These are phyloP conservation scores for Sympetrum striolatum DNA, from an alignment of 2,888 invertebrate genomes.

Conservation along the genomic window DNA sequence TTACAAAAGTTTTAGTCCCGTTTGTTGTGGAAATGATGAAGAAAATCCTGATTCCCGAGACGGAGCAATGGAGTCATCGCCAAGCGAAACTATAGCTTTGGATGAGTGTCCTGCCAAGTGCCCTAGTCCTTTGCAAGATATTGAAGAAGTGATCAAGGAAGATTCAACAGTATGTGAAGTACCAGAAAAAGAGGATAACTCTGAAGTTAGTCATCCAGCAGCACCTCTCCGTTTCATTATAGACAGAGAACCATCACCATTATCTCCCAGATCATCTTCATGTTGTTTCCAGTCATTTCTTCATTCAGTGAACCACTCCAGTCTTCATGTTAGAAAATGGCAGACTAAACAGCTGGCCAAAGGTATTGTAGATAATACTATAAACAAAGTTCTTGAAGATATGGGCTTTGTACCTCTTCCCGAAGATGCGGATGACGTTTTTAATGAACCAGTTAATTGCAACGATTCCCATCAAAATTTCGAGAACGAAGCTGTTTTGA, in stretches of 20 bases:
- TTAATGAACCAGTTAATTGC: conserved; percentile 56
- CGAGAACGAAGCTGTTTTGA: conserved; percentile 75
- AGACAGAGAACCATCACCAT: conserved; percentile 3
- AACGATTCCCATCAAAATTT: conserved; percentile 62
- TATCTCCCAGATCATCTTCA: background rate
- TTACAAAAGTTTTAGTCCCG: conserved; percentile 18
- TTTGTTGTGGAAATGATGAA: conserved; percentile 26
- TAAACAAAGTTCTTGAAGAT: conserved; percentile 71
- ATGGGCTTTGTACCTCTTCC: conserved; percentile 64
- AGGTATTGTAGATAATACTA: conserved; percentile 73
- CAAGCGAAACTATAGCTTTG: background rate
- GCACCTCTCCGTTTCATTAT: conserved; percentile 2
- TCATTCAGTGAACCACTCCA: conserved; percentile 39
- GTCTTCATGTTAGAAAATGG: conserved; percentile 62
- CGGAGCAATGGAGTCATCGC: conserved; percentile 19
- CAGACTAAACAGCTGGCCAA: conserved; percentile 72
- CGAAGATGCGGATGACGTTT: conserved; percentile 49
- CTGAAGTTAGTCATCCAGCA: background rate
- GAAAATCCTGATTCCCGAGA: background rate
- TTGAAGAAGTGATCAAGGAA: conserved; percentile 31
- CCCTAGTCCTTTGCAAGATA: conserved; percentile 24
- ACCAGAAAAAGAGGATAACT: background rate
- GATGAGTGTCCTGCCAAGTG: conserved; percentile 6
- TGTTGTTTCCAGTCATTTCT: conserved; percentile 32
- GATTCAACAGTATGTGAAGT: background rate